Evolutionary conservation across 2,888 invertebrate species (phyloP).

Genomic region (Pheosia gnoma): DNA sequence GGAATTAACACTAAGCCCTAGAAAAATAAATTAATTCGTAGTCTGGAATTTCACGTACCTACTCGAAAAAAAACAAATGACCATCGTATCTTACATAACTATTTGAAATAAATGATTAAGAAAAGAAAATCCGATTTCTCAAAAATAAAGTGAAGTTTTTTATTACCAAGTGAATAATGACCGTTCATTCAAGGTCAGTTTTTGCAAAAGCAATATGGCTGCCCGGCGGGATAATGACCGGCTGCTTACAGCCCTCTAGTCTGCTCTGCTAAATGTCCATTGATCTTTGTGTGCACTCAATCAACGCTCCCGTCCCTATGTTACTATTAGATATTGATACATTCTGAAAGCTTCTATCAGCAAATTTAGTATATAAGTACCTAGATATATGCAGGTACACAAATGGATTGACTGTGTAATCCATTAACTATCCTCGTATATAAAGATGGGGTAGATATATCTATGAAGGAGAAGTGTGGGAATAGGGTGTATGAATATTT

Average conservation of each 20-base stretch:
- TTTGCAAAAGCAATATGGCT: neutral
- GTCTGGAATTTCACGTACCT: no score
- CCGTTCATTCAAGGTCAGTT: neutral
- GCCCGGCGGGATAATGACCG: neutral
- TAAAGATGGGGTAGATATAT: neutral
- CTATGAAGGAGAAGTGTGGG: neutral
- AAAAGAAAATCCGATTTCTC: neutral
- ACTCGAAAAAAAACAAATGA: no score
- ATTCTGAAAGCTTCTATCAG: neutral
- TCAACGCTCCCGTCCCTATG: neutral
- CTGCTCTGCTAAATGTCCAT: neutral
- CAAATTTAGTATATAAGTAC: neutral
- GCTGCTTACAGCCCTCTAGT: neutral
- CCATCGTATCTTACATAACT: no score
- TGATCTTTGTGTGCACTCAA: neutral
- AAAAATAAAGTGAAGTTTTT: neutral
- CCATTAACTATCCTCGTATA: neutral
- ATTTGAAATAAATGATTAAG: no score
- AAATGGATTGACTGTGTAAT: neutral
- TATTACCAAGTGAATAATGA: neutral
- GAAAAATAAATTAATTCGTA: no score
- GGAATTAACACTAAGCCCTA: no score
- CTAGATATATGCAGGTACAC: neutral
- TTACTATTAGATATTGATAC: neutral
- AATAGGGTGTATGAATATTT: no score